phyloP scores from a whole-genome alignment of 2,113 vertebrate genomes.

The Notarius lentiginosus region DNA sequence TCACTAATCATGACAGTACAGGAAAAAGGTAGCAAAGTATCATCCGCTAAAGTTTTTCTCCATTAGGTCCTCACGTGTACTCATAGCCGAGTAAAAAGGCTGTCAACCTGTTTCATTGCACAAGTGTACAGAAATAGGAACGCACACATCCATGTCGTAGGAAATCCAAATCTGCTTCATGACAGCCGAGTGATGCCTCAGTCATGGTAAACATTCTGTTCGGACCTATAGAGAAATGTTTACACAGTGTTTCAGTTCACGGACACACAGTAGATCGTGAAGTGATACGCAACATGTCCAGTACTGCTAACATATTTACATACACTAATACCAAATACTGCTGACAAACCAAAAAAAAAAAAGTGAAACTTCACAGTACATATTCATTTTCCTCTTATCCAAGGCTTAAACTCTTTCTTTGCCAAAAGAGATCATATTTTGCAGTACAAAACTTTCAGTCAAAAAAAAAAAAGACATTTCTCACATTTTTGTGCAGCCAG shows the following conservation, averaged over 20 bases:
- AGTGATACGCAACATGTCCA: slow-evolving; percentile 3
- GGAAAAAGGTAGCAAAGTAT: neutral
- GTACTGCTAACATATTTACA: slow-evolving; percentile 19
- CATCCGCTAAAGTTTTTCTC: neutral
- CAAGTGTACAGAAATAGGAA: neutral
- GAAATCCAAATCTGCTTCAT: neutral
- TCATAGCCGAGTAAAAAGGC: neutral
- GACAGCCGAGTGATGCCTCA: neutral
- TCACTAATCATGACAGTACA: neutral
- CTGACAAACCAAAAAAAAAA: neutral
- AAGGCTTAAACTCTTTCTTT: neutral
- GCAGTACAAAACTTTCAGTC: slow-evolving; percentile 10
- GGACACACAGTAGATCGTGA: slow-evolving; percentile 5
- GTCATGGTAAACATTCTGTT: neutral
- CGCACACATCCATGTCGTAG: neutral
- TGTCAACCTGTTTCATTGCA: neutral
- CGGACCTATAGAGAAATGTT: neutral
- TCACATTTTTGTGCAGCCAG: slow-evolving; percentile 7
- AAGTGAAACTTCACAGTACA: slow-evolving; percentile 11
- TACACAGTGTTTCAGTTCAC: slow-evolving; percentile 39
- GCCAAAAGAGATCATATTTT: neutral
- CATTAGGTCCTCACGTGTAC: neutral
- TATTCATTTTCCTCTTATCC: neutral
- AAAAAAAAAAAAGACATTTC: neutral
- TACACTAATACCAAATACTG: neutral